Conservation (phyloP, 1,140 invertebrate genomes). For the Fragariocoptes setiger region DNA sequence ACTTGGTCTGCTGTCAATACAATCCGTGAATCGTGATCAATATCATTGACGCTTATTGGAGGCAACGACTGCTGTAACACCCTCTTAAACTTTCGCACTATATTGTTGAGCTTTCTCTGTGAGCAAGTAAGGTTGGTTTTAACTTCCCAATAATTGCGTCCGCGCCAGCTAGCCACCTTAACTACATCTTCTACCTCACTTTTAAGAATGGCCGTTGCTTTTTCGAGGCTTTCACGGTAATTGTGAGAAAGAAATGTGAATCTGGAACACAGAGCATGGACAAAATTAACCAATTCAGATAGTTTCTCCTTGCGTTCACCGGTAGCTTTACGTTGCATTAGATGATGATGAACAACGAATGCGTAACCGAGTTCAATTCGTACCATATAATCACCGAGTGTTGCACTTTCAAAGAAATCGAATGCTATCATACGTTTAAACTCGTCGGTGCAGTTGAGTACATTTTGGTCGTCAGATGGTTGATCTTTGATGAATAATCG, state of each 20-base stretch:
- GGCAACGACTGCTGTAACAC: not conserved
- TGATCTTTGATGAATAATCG: no score
- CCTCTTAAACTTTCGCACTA: not conserved
- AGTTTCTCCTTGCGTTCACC: not conserved
- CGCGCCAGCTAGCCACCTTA: not conserved
- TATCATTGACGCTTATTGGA: not conserved
- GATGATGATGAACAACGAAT: constrained; percentile 41
- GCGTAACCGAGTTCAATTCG: constrained; percentile 40
- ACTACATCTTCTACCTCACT: not conserved
- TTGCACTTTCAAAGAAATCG: constrained; percentile 50
- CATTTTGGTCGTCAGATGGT: no score
- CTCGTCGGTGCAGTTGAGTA: no score
- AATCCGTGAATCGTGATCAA: not conserved
- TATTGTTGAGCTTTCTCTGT: not conserved
- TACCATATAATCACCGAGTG: constrained; percentile 44
- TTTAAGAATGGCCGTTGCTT: not conserved
- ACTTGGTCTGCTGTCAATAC: no score
- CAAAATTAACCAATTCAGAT: not conserved
- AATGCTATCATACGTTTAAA: no score
- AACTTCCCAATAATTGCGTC: not conserved
- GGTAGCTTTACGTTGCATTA: not conserved
- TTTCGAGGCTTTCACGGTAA: not conserved
- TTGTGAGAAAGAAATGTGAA: not conserved
- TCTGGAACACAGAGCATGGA: no score
- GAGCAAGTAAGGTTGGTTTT: not conserved